Base-by-base conservation (phyloP, 2,888 invertebrate genomes). In the Epinotia nisella region DNA sequence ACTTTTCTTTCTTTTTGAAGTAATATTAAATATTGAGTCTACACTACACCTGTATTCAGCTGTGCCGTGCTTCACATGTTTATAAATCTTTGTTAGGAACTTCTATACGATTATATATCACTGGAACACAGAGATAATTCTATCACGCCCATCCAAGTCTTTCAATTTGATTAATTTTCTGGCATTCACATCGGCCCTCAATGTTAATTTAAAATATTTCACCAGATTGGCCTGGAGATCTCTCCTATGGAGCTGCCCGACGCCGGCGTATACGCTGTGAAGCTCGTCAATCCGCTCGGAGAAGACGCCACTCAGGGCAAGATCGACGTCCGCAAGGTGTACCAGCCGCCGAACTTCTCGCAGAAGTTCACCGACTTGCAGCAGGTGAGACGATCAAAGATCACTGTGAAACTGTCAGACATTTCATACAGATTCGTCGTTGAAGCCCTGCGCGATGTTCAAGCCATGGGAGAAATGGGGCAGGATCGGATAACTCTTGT, bases 251-350 rank as follows among this genome's bases (percentile, higher is more conserved):
- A 95, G 70, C 91, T 96, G 21, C 90, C 95, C 0, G 98, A 98
- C 86, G 96, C 96, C 0, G 98, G 98, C 4, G 93, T 94, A 49
- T 98, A 98, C 87, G 92, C 94, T n/a, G 97, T 97, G 77, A 94
- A 94, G 72, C 87, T 98, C 69, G 95, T 95, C 41, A 98, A 96
- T 92, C 96, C 96, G 0, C 92, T 97, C 15, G 98, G 98, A 1
- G 95, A 96, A 78, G 97, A 97, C 78, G 87, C 93, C 0, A 95
- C 96, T 0, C 94, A 95, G 55, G 96, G 96, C 41, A 95, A 95
- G 77, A 95, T 96, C 1, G 95, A 94, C 77, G 96, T 98, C 0
- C 95, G 97, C 76, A 98, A 97, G 88, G 95, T 97, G 4, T 97
- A 95, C 90, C 96, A 97, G 82, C 95, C 96, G 39, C 98, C 98